Evolutionary conservation across 2,113 vertebrate species (phyloP), one percentile per base, ranked within the genome.

Genomic region (Hiodon tergisus): DNA sequence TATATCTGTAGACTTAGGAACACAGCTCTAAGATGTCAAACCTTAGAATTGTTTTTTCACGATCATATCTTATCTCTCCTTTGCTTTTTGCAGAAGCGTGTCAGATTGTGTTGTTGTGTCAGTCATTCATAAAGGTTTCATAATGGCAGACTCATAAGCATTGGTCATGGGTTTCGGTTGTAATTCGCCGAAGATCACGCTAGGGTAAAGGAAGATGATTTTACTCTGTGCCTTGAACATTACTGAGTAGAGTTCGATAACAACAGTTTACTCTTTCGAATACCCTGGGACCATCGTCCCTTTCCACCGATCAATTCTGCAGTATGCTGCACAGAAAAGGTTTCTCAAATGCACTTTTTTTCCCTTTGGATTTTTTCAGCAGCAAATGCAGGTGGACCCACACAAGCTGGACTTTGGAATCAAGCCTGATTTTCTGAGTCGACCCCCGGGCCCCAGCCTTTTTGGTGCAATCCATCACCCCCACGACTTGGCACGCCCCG

Each of bases 311-410:
- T 10, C 53, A 57, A 14, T 52, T 50, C 50, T 52, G n/a, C 47
- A 68, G 16, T 47, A 8, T 57, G 31, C 9, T 31, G 52, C 17
- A 11, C 16, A 51, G 11, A 68, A 54, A 13, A 46, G 17, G 63
- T 82, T 78, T 87, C 81, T 84, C 77, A 85, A 81, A 78, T 68
- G 58, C 55, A 16, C 63, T 86, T 72, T 54, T 84, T 80, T 63
- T 76, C 11, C 50, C 4, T 82, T 54, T 90, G 78, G 48, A 83
- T 13, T 82, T 82, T 90, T 94, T 79, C 84, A 98, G 97, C 98
- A 99, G 90, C 96, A 98, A 91, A 95, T 98, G 95, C 97, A 99
- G 87, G 94, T 94, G 61, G 97, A 98, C 85, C 97, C 97, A 5
- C 97, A 99, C 88, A 99, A 99, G 85, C 90, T 99, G 84, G 97